Percentiles rank a stretch among this genome's conserved stretches.
These are phyloP conservation scores for Phoxinus phoxinus DNA, from an alignment of 2,113 vertebrate genomes.

Conservation along the genomic window DNA sequence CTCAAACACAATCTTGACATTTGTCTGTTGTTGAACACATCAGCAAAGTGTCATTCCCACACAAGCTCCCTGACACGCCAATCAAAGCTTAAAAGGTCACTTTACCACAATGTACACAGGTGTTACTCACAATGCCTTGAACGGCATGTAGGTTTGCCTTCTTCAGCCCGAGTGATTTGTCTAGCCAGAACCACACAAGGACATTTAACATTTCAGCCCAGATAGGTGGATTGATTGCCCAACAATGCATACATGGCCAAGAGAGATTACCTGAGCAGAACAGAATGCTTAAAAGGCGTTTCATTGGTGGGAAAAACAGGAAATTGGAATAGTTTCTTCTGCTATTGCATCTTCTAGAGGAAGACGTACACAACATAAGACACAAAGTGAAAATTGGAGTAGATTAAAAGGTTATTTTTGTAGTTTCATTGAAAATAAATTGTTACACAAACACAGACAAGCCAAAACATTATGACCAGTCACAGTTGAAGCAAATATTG, in stretches of 20 bases:
- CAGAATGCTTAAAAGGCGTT: not conserved
- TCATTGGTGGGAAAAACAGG: not conserved
- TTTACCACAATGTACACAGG: conserved; percentile 35
- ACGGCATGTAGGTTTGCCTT: conserved; percentile 32
- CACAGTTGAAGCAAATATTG: too few species aligned
- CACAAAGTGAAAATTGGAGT: not conserved
- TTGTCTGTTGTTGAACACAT: conserved; percentile 26
- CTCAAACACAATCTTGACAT: not conserved
- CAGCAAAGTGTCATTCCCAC: conserved; percentile 47
- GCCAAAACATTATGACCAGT: too few species aligned
- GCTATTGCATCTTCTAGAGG: not conserved
- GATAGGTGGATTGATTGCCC: conserved; percentile 45
- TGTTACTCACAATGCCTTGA: conserved; percentile 37
- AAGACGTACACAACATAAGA: not conserved
- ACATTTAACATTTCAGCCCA: conserved; percentile 46
- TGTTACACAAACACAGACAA: too few species aligned
- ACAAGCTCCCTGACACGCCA: conserved; percentile 46
- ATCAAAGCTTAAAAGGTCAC: conserved; percentile 56
- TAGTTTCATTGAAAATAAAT: not conserved
- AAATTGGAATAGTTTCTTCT: conserved; percentile 1
- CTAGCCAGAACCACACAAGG: conserved; percentile 38
- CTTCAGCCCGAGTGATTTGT: conserved; percentile 44
- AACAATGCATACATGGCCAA: conserved; percentile 39
- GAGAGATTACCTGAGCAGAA: conserved; percentile 14
- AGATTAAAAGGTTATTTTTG: not conserved